Conservation (phyloP, 2,888 invertebrate species). For the Adela reaumurella region DNA sequence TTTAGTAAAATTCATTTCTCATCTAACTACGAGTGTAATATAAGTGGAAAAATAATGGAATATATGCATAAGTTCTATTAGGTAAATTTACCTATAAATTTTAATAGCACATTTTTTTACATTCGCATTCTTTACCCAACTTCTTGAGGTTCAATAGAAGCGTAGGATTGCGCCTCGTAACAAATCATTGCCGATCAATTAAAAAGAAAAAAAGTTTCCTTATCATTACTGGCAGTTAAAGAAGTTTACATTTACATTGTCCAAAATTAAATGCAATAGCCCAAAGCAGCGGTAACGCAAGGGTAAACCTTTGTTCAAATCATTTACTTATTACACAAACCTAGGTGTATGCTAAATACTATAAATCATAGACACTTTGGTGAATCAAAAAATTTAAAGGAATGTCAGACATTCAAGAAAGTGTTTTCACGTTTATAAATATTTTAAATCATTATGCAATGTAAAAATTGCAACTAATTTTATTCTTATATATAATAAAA, state of each 20-base stretch:
- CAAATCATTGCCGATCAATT: no score
- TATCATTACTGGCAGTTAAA: background rate
- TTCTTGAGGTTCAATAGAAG: no score
- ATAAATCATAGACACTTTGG: background rate
- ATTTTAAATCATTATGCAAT: slow-evolving; percentile 5
- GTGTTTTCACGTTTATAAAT: background rate
- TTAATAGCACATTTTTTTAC: background rate
- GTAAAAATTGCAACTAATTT: slow-evolving; percentile 2
- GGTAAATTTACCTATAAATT: background rate
- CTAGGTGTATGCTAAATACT: no score
- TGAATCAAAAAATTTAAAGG: background rate
- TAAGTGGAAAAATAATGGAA: background rate
- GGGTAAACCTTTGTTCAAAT: background rate
- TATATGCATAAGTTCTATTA: background rate
- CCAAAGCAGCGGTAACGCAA: background rate
- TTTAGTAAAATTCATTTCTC: background rate
- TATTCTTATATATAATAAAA: slow-evolving; percentile 1
- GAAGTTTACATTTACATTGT: background rate
- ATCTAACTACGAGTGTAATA: slow-evolving; percentile 1
- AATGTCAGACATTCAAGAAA: background rate
- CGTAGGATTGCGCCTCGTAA: no score
- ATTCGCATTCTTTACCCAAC: no score
- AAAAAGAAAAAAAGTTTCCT: background rate
- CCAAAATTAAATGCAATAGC: background rate
- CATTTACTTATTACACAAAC: no score